A percentile compares a stretch with the other conserved stretches of the same genome.
These are phyloP conservation scores for Hylaea fasciaria DNA, from an alignment of 2,888 invertebrate genomes.

Conservation along the genomic window DNA sequence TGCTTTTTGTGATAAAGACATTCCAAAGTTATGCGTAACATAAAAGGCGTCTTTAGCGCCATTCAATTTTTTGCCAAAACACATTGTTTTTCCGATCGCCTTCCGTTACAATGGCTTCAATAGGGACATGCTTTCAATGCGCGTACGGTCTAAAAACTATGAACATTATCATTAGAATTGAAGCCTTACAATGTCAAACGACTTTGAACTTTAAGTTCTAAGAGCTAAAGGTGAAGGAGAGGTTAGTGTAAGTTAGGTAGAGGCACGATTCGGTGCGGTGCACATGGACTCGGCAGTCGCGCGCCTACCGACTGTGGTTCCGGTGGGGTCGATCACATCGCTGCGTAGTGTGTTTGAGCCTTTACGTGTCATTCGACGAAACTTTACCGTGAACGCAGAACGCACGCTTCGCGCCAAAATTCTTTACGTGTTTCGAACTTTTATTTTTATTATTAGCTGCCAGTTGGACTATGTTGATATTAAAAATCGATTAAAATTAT, in stretches of 20 bases:
- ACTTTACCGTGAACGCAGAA: conserved; percentile 60
- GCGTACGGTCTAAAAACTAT: conserved; percentile 79
- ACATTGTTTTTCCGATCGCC: conserved; percentile 68
- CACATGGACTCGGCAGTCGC: conserved; percentile 80
- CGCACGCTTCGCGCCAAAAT: conserved; percentile 69
- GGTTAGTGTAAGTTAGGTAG: conserved; percentile 37
- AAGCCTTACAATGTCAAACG: conserved; percentile 39
- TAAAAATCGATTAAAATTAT: conserved; percentile 23
- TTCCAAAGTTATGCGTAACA: conserved; percentile 62
- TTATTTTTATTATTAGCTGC: conserved; percentile 34
- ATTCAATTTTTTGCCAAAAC: conserved; percentile 55
- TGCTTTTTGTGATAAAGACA: conserved; percentile 23
- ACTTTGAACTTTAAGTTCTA: conserved; percentile 45
- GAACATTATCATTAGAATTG: conserved; percentile 66
- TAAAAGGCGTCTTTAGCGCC: conserved; percentile 61
- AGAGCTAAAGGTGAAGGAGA: conserved; percentile 36
- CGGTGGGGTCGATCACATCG: conserved; percentile 83
- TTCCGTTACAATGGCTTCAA: conserved; percentile 69
- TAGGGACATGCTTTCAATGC: conserved; percentile 74
- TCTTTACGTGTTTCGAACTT: conserved; percentile 36
- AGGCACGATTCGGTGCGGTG: conserved; percentile 80
- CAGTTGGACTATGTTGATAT: conserved; percentile 22
- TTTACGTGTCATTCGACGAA: conserved; percentile 65
- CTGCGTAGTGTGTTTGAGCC: conserved; percentile 67
- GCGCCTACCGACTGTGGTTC: conserved; percentile 83